Evolutionary conservation across 2,888 invertebrate species (phyloP), one percentile per base, ranked within the genome.

Genomic region (Acrocyrtus sp.): DNA sequence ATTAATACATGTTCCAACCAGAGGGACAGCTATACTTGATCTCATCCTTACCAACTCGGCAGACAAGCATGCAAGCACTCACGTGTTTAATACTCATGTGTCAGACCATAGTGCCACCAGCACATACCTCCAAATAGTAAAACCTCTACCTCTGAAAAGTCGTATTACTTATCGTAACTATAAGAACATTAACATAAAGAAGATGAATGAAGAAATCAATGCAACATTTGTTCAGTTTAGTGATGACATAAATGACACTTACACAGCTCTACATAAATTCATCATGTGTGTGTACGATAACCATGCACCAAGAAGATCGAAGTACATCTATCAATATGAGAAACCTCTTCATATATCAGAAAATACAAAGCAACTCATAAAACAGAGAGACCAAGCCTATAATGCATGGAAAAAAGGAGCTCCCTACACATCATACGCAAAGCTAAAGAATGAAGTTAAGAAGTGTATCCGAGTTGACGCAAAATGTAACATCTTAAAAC

Each of bases 401-500:
- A 43, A n/a, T 5, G 3, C 3, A n/a, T 10, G 3, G 10, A 57
- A 43, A 1, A 19, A 56, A 56, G 15, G 15, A 17, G 56, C 21
- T 1, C 6, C 5, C 10, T 1, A 29, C 1, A 24, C 39, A 48
- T 1, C 2, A 19, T 2, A 12, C 10, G 62, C 12, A 15, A 43
- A 62, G 24, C 39, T 12, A 12, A 41, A 43, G 21, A 27, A 21
- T 0, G 15, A 26, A 1, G 10, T 51, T 12, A 39, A 53, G 34
- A 0, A 0, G 17, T 10, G 12, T 0, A 15, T 51, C 1, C 41
- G 22, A n/a, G 8, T 21, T 17, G 24, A 27, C 15, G 54, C 53
- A 26, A 12, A 45, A 15, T 63, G 63, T 53, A 19, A 24, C n/a
- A 24, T 22, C 3, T n/a, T 66, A 17, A 21, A 26, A 8, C 50